Evolutionary conservation across 2,797 vertebrate species (phyloP).

Genomic region (Cynopterus sphinx): DNA sequence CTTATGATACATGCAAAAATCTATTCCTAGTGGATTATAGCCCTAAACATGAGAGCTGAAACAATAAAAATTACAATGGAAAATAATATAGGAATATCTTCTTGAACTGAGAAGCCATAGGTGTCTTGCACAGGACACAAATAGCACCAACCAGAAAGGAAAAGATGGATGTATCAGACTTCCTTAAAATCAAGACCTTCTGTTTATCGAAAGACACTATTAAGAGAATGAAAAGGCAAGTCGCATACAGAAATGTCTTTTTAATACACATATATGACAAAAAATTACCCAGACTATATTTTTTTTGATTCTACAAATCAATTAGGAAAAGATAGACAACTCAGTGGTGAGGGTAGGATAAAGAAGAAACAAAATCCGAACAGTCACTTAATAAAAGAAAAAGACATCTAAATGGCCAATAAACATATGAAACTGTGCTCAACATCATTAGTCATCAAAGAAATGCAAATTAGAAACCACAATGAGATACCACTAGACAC

Average conservation of each 20-base stretch:
- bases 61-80: neutral
- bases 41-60: neutral
- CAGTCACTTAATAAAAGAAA: neutral
- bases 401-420: neutral
- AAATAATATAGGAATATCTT: neutral
- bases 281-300: neutral
- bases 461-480: slow-evolving; percentile 28
- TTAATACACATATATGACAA: neutral
- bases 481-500: neutral
- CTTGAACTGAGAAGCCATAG: neutral
- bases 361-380: neutral
- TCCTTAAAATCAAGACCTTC: neutral
- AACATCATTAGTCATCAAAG: neutral
- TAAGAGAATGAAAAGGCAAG: slow-evolving; percentile 20
- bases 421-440: neutral
- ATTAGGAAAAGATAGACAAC: neutral
- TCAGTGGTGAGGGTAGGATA: too few species aligned
- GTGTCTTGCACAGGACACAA: neutral
- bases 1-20: neutral
- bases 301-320: neutral
- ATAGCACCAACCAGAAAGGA: neutral
- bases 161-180: neutral
- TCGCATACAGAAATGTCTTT: neutral
- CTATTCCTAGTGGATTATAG: neutral
- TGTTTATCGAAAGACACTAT: neutral